These are phyloP conservation scores for Diploptera punctata DNA, from an alignment of 2,888 invertebrate species.

Conservation along the genomic window DNA sequence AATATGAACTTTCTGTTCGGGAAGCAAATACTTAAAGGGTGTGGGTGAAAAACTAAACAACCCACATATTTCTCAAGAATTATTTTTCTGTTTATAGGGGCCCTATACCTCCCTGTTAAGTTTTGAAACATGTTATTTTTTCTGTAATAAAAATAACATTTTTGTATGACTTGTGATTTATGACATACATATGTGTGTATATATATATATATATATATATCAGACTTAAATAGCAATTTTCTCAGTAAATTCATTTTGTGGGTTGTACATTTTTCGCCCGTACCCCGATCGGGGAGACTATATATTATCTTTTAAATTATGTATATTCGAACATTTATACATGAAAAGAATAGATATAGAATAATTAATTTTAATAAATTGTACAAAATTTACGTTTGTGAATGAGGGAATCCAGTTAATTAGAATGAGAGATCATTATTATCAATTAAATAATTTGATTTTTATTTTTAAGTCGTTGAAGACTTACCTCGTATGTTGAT, in stretches of 20 bases:
- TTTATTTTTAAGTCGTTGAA: neutral
- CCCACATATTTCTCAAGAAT: neutral
- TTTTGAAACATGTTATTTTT: neutral
- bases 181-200: too few relatives aligned
- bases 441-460: neutral
- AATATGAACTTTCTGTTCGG: neutral
- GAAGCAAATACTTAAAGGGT: neutral
- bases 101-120: too few relatives aligned
- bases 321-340: neutral
- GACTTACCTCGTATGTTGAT: slow-evolving; percentile 57
- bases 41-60: too few relatives aligned
- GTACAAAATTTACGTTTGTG: neutral
- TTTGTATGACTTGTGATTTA: neutral
- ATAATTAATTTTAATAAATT: neutral
- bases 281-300: neutral
- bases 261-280: too few relatives aligned
- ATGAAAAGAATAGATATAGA: neutral
- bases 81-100: too few relatives aligned
- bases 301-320: neutral
- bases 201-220: too few relatives aligned
- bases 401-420: neutral
- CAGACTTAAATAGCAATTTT: too few relatives aligned
- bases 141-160: too few relatives aligned
- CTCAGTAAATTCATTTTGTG: too few relatives aligned
- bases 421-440: neutral